Conservation (phyloP, 1,140 invertebrate species). For the Aphidius gifuensis region DNA sequence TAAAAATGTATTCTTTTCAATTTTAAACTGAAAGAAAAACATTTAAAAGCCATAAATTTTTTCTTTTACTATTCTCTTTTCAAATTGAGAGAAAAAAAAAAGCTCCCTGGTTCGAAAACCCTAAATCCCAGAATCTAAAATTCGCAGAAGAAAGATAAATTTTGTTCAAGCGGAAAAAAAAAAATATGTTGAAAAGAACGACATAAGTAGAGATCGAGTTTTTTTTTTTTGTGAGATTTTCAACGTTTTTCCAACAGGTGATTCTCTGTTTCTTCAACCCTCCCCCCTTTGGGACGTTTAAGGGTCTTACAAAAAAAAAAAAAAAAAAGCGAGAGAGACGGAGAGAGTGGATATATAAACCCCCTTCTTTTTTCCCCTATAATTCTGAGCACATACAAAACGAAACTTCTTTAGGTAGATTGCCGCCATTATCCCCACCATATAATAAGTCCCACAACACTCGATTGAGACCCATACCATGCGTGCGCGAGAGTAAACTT, state of each 20-base stretch:
- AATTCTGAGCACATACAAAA: constrained; percentile 43
- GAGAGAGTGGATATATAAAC: constrained; percentile 6
- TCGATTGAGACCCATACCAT: constrained; percentile 22
- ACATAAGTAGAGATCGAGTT: constrained; percentile 5
- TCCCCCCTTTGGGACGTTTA: background rate
- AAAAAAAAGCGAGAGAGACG: background rate
- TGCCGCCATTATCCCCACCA: constrained; percentile 48
- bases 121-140: background rate
- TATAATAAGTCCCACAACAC: constrained; percentile 34
- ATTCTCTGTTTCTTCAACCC: constrained; percentile 19
- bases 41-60: no score
- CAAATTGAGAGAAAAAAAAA: background rate
- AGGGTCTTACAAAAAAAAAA: background rate
- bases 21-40: no score
- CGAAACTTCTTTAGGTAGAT: constrained; percentile 51
- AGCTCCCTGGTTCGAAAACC: background rate
- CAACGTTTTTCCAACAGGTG: constrained; percentile 29
- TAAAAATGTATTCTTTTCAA: no score
- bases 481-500: no score
- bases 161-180: no score
- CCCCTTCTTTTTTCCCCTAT: constrained; percentile 31
- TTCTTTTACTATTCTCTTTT: background rate
- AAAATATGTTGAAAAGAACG: background rate
- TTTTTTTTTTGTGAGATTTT: constrained; percentile 20
- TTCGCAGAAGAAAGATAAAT: background rate